Evolutionary conservation across 2,888 invertebrate species (phyloP), one percentile per base, ranked within the genome.

Genomic region (Tuberolachnus salignus): DNA sequence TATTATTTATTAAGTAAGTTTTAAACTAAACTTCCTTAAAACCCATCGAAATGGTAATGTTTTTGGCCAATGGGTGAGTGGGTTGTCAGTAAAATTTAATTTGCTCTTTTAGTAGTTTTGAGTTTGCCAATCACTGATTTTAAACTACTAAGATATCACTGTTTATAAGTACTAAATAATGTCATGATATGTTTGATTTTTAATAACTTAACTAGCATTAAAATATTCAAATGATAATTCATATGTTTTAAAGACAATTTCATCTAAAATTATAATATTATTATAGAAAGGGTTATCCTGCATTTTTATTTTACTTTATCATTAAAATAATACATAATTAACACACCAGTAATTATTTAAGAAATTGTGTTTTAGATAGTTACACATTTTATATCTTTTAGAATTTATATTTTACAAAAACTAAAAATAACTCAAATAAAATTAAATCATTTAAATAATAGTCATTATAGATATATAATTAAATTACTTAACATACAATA

Each of bases 181-280:
- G 61, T 73, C 63, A 63, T 63, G 63, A 73, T 63, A 73, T 63
- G 61, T 53, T 73, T 73, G 26, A 73, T 73, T 51, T 19, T 19
- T 42, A 42, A 51, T 63, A 63, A 51, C 14, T 21, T 51, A 51
- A 42, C 34, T 63, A 34, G 3, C 34, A 42, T 42, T 73, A 21
- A 61, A 63, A 23, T 63, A 42, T 42, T 53, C 21, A 42, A 53
- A 51, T 23, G n/a, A 6, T 72, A 51, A 51, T 34, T 51, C 34
- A 23, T 57, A 46, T 44, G 16, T 21, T 61, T 26, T 11, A 61
- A 61, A 51, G 23, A 16, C 4, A 44, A 34, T 3, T 42, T 23
- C 16, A 21, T 13, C 19, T 51, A 34, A 51, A 42, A 3, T 19
- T 49, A 61, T 6, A 21, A 49, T n/a, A n/a, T 10, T 23, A 72